Evolutionary conservation across 2,113 vertebrate species (phyloP).

Genomic region (Cisticola juncidis): DNA sequence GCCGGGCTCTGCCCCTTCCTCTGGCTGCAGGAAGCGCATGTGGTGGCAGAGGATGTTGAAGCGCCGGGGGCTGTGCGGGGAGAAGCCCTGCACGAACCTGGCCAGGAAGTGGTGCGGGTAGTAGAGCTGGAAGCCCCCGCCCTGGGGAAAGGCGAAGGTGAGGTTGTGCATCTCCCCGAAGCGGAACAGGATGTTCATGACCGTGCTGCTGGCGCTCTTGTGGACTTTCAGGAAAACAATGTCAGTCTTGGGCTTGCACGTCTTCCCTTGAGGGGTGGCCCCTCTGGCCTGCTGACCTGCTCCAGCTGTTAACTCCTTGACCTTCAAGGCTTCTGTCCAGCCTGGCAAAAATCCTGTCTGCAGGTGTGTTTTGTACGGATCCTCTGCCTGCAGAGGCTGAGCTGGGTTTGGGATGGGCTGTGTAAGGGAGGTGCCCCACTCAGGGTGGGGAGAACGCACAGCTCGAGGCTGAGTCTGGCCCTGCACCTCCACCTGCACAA

Average conservation of each 20-base stretch:
- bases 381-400: background rate
- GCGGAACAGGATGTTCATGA: constrained; percentile 85
- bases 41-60: constrained; percentile 89
- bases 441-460: background rate
- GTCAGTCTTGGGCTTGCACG: constrained; percentile 73
- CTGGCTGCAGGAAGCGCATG: constrained; percentile 79
- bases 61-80: background rate
- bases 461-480: background rate
- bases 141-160: constrained; percentile 79
- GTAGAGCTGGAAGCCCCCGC: constrained; percentile 73
- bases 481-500: background rate
- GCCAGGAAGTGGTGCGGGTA: constrained; percentile 79
- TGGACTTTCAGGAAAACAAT: constrained; percentile 87
- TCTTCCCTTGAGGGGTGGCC: background rate
- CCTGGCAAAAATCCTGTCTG: background rate
- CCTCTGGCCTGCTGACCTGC: background rate
- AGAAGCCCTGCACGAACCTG: constrained; percentile 75
- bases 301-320: background rate
- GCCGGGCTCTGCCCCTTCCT: constrained; percentile 61
- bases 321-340: background rate
- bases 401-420: background rate
- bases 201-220: constrained; percentile 86
- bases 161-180: constrained; percentile 81
- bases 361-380: background rate
- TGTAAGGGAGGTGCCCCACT: background rate